A percentile compares a stretch with the other conserved stretches of the same genome.
Conservation (phyloP, 2,888 invertebrate species). For the Spodoptera littoralis region DNA sequence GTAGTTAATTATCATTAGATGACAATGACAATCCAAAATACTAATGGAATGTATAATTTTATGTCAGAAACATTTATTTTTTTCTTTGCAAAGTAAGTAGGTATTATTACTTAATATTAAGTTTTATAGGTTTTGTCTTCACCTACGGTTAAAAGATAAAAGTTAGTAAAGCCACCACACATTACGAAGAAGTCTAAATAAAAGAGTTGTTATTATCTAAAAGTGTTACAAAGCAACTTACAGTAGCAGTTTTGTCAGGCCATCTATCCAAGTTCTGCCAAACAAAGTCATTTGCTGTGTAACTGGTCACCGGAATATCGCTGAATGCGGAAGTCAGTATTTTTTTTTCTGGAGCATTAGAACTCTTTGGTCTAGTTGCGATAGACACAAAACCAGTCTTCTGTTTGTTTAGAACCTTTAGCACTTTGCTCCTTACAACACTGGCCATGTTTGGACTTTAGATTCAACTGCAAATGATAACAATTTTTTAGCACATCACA, state of each 20-base stretch:
- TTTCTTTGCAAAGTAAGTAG: no score
- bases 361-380: slow-evolving; percentile 56
- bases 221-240: slow-evolving; percentile 75
- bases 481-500: background rate
- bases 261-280: slow-evolving; percentile 91
- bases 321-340: slow-evolving; percentile 85
- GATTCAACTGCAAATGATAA: slow-evolving; percentile 14
- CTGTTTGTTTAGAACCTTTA: slow-evolving; percentile 42
- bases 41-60: no score
- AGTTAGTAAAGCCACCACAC: no score
- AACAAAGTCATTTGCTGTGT: slow-evolving; percentile 89
- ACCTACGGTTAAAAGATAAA: no score
- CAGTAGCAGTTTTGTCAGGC: slow-evolving; percentile 91
- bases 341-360: slow-evolving; percentile 66
- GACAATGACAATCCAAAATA: no score
- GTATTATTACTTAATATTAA: no score
- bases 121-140: no score
- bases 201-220: no score
- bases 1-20: no score
- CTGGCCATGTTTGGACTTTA: slow-evolving; percentile 39
- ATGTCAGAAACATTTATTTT: no score
- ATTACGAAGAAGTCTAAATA: no score
- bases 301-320: slow-evolving; percentile 80
- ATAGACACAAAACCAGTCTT: slow-evolving; percentile 33
- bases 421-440: slow-evolving; percentile 35